Evolutionary conservation across 2,113 vertebrate species (phyloP).

Genomic region (Typhlomys cinereus): DNA sequence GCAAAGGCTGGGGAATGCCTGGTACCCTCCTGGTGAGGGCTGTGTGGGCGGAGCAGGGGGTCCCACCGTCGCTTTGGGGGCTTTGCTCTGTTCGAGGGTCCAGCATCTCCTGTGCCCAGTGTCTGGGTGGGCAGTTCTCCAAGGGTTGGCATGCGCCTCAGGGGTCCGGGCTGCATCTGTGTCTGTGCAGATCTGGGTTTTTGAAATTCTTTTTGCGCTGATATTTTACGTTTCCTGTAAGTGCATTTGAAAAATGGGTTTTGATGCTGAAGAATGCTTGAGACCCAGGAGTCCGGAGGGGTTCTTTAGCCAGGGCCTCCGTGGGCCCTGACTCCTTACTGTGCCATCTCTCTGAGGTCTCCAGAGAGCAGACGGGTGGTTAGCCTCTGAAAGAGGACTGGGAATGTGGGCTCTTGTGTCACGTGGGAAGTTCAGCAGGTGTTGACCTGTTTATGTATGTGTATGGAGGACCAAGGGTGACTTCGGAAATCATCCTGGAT

Average conservation of each 20-base stretch:
- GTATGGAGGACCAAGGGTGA: too few species aligned
- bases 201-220: neutral
- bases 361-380: neutral
- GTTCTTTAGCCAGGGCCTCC: fast-evolving
- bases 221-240: neutral
- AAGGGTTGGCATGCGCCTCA: neutral
- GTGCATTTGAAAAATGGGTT: neutral
- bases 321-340: neutral
- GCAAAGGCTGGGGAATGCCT: neutral
- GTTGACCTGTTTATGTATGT: too few species aligned
- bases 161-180: neutral
- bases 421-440: neutral
- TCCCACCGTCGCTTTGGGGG: too few species aligned
- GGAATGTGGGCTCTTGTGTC: neutral
- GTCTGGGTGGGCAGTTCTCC: neutral
- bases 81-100: neutral
- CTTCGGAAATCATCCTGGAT: too few species aligned
- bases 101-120: neutral
- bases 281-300: neutral
- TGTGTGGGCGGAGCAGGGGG: too few species aligned
- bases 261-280: neutral
- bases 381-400: neutral
- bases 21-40: too few species aligned
- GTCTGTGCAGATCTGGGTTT: neutral
- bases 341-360: neutral